Evolutionary conservation across 2,888 invertebrate species (phyloP), one percentile per base, ranked within the genome.

Genomic region (Heteromurus nitidus): DNA sequence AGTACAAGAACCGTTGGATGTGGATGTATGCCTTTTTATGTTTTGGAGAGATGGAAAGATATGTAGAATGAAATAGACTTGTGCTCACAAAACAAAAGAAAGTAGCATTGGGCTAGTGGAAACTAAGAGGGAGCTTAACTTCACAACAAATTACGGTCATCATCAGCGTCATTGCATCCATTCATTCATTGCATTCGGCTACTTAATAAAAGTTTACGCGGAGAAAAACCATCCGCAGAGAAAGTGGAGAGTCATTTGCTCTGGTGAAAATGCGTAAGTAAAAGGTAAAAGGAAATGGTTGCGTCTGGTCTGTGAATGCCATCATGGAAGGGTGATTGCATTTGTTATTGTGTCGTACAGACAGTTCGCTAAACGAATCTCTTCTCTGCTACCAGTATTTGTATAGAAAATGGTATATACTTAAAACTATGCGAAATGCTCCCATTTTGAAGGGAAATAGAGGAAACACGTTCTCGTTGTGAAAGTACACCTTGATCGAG

Each of bases 81-180:
- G n/a, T 31, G 36, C 31, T 18, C 64, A 64, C 50, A 62, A 64
- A 30, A 64, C 31, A 30, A 13, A 28, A 60, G 18, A 64, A 36
- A 64, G 31, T n/a, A 50, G 13, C 9, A 58, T 7, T 9, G 36
- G 36, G 36, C 7, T 13, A 36, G 7, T 13, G 30, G 31, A 30
- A 53, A 31, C 22, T 53, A 9, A 53, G 22, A 31, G 22, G 44
- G 47, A 75, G 75, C 75, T 68, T 76, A 76, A 60, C 75, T 58
- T 76, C 67, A 67, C 53, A 76, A 76, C 75, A 68, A 77, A 77
- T 77, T 69, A 77, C 47, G 53, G 44, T 69, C 62, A 62, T 77
- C 77, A 74, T 64, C 64, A 62, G 69, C 77, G 18, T 69, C 77
- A 77, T 77, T 77, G 77, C 69, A 69, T 68, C 30, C 76, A 47